Evolutionary conservation across 2,797 vertebrate genomes (phyloP), one percentile per base, ranked within the genome.

Genomic region (Dicrostonyx torquatus): DNA sequence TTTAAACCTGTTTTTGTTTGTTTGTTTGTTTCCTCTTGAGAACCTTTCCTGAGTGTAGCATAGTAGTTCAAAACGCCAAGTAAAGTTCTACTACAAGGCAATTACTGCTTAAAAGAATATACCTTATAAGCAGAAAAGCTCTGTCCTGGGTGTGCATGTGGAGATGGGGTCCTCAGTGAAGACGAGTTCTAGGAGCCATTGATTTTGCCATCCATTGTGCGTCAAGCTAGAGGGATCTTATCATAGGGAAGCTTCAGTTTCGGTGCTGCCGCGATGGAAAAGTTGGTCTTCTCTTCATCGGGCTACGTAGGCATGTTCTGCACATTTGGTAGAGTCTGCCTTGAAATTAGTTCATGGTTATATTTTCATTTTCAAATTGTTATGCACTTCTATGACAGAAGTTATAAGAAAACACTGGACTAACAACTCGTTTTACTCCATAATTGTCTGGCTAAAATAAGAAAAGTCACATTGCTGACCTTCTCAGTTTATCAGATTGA

Each of bases 401-500:
- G 34, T 66, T 48, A 31, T 15, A 43, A 76, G 66, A 95, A 92
- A 64, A 92, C 83, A 91, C 14, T 90, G 40, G 40, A 50, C 58
- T 87, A 53, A 64, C 68, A 95, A 64, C 14, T 82, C 40, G 17
- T 92, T 94, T 95, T 77, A 53, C 66, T 85, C 48, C 91, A 1
- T 94, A 91, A 72, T 80, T 66, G 0, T 58, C 9, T 77, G 64
- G n/a, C 73, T 91, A 92, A 93, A 95, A 70, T 91, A 77, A 93
- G 92, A 89, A 93, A 85, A 89, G 92, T 70, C 43, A 76, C 86
- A 45, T 89, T 90, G 85, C 85, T 90, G 26, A 34, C 70, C 50
- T 95, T 95, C 80, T 85, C 89, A 80, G 79, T 85, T 87, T 84
- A 90, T 87, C 86, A 94, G 66, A 89, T 75, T 95, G 55, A 85